These are phyloP conservation scores for Sardinella longiceps DNA, from an alignment of 2,797 vertebrate species.

Conservation along the genomic window DNA sequence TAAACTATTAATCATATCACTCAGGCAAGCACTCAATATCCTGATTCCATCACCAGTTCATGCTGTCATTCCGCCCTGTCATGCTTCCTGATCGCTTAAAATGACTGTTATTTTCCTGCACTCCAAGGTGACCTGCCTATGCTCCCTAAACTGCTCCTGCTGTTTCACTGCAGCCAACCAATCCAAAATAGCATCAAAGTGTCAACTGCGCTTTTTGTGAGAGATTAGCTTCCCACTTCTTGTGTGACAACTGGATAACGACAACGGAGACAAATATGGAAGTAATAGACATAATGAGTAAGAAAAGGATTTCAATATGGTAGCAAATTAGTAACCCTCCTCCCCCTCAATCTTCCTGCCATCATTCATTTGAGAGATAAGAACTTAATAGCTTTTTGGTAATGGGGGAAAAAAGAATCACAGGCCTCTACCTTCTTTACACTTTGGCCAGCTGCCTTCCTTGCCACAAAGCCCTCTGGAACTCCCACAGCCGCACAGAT, in stretches of 20 bases:
- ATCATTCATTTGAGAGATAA: background rate
- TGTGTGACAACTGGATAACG: background rate
- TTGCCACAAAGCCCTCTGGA: constrained; percentile 87
- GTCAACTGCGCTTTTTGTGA: background rate
- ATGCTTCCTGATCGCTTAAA: background rate
- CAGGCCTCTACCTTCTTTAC: constrained; percentile 81
- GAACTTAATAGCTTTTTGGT: background rate
- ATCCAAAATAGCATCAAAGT: background rate
- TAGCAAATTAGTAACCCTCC: background rate
- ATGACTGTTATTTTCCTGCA: background rate
- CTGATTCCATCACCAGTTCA: background rate
- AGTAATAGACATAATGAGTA: background rate
- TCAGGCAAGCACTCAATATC: background rate
- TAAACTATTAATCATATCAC: background rate
- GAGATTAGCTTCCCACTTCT: background rate
- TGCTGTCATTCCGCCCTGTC: background rate
- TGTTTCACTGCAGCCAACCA: background rate
- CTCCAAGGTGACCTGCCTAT: background rate
- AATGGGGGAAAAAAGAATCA: background rate
- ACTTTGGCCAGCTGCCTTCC: constrained; percentile 89
- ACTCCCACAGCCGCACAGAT: constrained; percentile 83
- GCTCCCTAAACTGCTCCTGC: background rate
- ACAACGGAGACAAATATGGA: background rate
- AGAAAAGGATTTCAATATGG: background rate
- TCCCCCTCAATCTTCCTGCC: background rate